These are phyloP conservation scores for Geranospiza caerulescens DNA, from an alignment of 2,797 vertebrate genomes.

Conservation along the genomic window DNA sequence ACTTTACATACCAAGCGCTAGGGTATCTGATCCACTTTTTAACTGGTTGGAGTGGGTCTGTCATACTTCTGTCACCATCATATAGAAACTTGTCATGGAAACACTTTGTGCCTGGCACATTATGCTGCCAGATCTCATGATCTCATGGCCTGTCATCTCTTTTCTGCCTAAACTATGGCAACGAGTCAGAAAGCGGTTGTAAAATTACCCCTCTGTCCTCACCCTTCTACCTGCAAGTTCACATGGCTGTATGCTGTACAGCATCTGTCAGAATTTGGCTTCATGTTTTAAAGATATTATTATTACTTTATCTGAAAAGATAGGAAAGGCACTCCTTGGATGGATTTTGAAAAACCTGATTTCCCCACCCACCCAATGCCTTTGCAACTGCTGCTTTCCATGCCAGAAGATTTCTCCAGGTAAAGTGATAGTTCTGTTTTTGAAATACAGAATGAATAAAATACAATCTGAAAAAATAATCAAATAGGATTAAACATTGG, in stretches of 20 bases:
- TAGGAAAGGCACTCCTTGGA: neutral
- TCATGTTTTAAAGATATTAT: neutral
- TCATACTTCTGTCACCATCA: neutral
- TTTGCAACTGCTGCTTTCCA: neutral
- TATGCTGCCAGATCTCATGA: neutral
- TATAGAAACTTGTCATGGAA: neutral
- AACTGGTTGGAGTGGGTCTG: neutral
- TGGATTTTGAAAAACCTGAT: neutral
- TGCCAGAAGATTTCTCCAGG: neutral
- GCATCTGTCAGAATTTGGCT: neutral
- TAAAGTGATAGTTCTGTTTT: neutral
- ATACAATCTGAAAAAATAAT: neutral
- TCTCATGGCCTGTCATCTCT: neutral
- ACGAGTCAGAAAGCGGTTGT: neutral
- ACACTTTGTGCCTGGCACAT: neutral
- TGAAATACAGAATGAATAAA: neutral
- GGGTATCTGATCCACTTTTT: neutral
- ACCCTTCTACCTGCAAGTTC: neutral
- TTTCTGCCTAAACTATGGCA: neutral
- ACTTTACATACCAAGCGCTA: neutral
- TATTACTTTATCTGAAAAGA: neutral
- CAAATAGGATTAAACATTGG: neutral
- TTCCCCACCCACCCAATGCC: too few relatives aligned
- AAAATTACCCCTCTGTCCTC: neutral
- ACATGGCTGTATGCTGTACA: neutral